These are phyloP conservation scores for Furnarius figulus DNA, from an alignment of 2,113 vertebrate genomes.

Conservation along the genomic window DNA sequence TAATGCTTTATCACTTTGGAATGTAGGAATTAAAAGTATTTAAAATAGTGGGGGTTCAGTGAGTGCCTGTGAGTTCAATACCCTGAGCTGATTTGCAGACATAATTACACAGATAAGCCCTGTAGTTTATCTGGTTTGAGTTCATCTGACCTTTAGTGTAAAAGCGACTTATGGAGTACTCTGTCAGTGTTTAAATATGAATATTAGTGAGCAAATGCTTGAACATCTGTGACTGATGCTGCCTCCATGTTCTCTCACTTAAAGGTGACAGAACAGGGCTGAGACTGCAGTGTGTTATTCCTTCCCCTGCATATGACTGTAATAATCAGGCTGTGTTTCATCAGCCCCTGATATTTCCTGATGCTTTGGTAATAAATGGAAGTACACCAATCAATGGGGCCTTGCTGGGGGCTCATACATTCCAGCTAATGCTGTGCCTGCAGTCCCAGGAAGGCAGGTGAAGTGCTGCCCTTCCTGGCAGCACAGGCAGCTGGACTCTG, in stretches of 20 bases:
- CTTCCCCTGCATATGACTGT: not conserved
- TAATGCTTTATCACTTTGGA: not conserved
- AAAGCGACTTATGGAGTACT: not conserved
- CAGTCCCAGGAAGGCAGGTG: fast-evolving
- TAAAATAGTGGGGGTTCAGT: not conserved
- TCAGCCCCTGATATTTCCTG: not conserved
- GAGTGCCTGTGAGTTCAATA: not conserved
- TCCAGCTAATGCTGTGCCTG: not conserved
- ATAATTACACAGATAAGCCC: not conserved
- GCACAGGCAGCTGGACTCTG: not conserved
- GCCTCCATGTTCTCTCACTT: fast-evolving
- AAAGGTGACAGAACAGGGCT: fast-evolving
- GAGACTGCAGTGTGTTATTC: fast-evolving
- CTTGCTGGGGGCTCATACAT: not conserved
- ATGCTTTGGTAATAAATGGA: not conserved
- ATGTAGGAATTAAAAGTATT: not conserved
- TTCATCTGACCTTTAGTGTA: not conserved
- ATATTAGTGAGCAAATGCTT: not conserved
- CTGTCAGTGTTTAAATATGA: not conserved
- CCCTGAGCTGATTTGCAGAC: not conserved
- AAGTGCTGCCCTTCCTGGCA: not conserved
- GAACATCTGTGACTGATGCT: not conserved
- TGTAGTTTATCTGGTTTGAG: not conserved
- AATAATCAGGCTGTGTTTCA: fast-evolving
- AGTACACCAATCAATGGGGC: not conserved